These are phyloP conservation scores for Amphibalanus amphitrite DNA, from an alignment of 1,140 invertebrate genomes.

Conservation along the genomic window DNA sequence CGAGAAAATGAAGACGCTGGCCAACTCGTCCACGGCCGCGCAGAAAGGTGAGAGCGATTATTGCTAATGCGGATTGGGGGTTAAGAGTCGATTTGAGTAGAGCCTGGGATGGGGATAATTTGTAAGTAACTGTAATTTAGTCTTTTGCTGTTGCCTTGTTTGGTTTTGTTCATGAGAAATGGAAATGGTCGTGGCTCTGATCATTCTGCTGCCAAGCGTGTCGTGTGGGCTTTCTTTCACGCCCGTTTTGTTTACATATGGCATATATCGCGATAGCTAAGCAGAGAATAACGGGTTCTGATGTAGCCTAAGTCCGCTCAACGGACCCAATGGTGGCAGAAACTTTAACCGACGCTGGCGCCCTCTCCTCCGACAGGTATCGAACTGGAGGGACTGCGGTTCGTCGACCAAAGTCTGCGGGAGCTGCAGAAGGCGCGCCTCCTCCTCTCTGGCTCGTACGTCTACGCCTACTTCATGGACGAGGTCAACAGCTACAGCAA, in stretches of 20 bases:
- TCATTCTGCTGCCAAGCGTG: too few relatives aligned
- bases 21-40: slow-evolving; percentile 14
- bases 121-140: too few relatives aligned
- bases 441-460: slow-evolving; percentile 46
- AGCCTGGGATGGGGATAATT: too few relatives aligned
- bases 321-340: background rate
- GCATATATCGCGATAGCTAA: too few relatives aligned
- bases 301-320: slow-evolving; percentile 4
- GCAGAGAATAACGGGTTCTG: too few relatives aligned
- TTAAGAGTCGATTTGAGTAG: too few relatives aligned
- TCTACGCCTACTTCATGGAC: slow-evolving; percentile 46
- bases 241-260: too few relatives aligned
- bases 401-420: slow-evolving; percentile 44
- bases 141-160: too few relatives aligned
- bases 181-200: too few relatives aligned
- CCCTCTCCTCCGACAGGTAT: slow-evolving; percentile 10
- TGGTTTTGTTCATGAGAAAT: too few relatives aligned
- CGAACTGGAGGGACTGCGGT: slow-evolving; percentile 28
- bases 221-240: too few relatives aligned
- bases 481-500: slow-evolving; percentile 47
- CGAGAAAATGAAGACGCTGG: slow-evolving; percentile 44
- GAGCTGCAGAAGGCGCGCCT: slow-evolving; percentile 43
- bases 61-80: too few relatives aligned
- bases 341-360: slow-evolving; percentile 7
- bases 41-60: slow-evolving; percentile 13